Evolutionary conservation across 2,888 invertebrate genomes (phyloP).

Genomic region (Meteorus colon): DNA sequence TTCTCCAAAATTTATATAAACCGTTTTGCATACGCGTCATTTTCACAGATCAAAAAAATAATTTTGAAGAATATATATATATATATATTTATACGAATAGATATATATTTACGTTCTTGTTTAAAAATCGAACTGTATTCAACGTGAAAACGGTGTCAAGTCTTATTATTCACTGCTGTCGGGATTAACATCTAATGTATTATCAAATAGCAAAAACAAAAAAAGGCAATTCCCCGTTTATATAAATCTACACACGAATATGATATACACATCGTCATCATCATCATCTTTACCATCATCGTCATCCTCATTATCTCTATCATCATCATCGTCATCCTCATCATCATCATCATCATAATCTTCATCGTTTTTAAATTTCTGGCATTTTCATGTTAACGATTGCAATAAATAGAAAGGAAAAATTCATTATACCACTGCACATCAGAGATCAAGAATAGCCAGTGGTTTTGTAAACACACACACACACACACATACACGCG

Average conservation of each 20-base stretch:
- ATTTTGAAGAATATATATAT: constrained; percentile 10
- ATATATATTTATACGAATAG: neutral
- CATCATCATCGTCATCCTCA: neutral
- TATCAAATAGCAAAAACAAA: neutral
- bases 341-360: neutral
- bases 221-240: neutral
- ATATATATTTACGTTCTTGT: neutral
- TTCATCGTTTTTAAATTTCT: constrained; percentile 29
- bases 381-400: constrained; percentile 8
- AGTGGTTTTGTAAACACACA: neutral
- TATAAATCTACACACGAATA: neutral
- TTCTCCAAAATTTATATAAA: neutral
- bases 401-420: constrained; percentile 6
- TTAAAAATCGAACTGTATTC: neutral
- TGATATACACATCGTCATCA: neutral
- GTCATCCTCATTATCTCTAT: neutral
- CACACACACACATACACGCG: neutral
- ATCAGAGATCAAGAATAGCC: neutral
- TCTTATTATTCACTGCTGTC: constrained; percentile 29
- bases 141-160: constrained; percentile 18
- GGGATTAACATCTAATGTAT: neutral
- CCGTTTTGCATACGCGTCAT: neutral
- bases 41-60: constrained; percentile 8
- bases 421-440: neutral
- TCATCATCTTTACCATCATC: neutral